Evolutionary conservation across 2,888 invertebrate genomes (phyloP), one percentile per base, ranked within the genome.

Genomic region (Caenorhabditis zanzibari): DNA sequence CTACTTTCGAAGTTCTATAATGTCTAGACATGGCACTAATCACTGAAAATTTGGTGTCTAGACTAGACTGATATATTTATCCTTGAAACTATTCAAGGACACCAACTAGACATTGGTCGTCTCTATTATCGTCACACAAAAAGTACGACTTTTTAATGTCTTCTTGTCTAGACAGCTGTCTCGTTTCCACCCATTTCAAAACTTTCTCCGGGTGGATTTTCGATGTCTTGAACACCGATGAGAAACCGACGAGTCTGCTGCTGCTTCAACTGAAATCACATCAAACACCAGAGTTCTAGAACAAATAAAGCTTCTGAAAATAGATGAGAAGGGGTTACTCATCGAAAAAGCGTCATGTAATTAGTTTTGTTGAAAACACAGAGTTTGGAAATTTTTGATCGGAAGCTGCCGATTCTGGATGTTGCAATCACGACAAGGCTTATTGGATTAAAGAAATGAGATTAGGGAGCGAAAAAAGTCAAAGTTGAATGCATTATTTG

Each of bases 81-180:
- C 44, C 44, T 47, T 10, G 47, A 44, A 19, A 47, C 41, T 63
- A 24, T 28, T 22, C 44, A 63, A 63, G 63, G n/a, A 44, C 63
- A 63, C 35, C n/a, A n/a, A n/a, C n/a, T n/a, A 24, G 38, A 24
- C 22, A 41, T 35, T 4, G 7, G 16, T 61, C 24, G 44, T 44
- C 56, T 44, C 56, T 49, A 64, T 75, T 59, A 58, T 75, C 49
- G 56, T 75, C 75, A 68, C 75, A 68, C 52, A 38, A 68, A 38
- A 68, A 75, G 75, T 75, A 75, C 66, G 56, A 66, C 58, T 66
- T 68, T 49, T 66, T 73, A 61, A 63, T 73, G 75, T 35, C 56
- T 64, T 64, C 32, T 35, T 63, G 66, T 58, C 66, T 68, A 75
- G 66, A 75, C 75, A 73, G 61, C 73, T 73, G 73, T 38, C 44